These are phyloP conservation scores for Harpalus rufipes DNA, from an alignment of 2,888 invertebrate species.

Conservation along the genomic window DNA sequence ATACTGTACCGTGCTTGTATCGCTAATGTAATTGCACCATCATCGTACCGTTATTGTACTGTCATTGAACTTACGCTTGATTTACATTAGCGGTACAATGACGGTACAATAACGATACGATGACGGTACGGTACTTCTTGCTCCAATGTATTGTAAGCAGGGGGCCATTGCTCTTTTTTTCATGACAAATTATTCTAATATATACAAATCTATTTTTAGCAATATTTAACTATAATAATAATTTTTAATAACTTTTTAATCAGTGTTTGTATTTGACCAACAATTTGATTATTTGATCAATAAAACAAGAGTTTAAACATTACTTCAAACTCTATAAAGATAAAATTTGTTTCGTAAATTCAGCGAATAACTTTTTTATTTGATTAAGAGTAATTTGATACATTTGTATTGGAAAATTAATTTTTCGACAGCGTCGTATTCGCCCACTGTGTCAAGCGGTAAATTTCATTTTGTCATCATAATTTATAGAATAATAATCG, in stretches of 20 bases:
- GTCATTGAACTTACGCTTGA: no score
- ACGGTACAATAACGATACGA: no score
- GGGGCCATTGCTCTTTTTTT: no score
- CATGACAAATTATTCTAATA: no score
- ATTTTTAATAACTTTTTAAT: background rate
- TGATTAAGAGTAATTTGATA: background rate
- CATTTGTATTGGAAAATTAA: background rate
- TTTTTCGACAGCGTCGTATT: background rate
- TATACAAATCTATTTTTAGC: background rate
- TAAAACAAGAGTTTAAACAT: background rate
- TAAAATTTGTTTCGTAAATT: constrained; percentile 18
- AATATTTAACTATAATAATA: background rate
- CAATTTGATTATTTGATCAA: constrained; percentile 8
- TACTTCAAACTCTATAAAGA: constrained; percentile 7
- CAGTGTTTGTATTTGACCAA: background rate
- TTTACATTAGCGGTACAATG: no score
- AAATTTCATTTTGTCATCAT: no score
- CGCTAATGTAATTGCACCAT: no score
- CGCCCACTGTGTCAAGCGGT: background rate
- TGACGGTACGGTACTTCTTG: no score
- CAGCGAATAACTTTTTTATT: constrained; percentile 4
- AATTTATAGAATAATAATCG: no score
- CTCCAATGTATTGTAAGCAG: no score
- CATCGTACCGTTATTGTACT: no score
- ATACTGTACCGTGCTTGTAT: no score